phyloP scores from a whole-genome alignment of 2,888 invertebrate genomes.

The Lepidochitona cinerea region DNA sequence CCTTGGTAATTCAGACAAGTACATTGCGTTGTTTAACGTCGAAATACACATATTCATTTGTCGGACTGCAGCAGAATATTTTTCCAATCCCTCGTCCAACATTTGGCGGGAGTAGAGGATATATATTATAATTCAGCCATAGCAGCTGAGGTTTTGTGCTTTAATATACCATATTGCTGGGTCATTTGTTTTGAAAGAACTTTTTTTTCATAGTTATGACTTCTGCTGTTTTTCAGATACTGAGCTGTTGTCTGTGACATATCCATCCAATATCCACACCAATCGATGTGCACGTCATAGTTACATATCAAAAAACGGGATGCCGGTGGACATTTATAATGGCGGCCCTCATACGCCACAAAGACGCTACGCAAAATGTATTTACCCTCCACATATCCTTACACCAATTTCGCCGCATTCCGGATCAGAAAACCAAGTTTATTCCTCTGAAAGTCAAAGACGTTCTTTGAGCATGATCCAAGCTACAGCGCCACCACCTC shows the following conservation, averaged over 20 bases:
- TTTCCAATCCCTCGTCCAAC: too few species aligned
- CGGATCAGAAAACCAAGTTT: conserved; percentile 28
- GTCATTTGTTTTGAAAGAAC: too few species aligned
- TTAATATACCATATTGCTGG: too few species aligned
- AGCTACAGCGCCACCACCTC: not conserved
- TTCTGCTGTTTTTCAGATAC: conserved; percentile 1
- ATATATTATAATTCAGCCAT: too few species aligned
- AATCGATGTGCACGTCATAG: not conserved
- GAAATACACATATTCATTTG: too few species aligned
- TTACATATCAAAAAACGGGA: not conserved
- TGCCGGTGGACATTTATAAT: not conserved
- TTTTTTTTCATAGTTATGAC: too few species aligned
- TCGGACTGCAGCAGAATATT: too few species aligned
- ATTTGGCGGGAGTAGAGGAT: too few species aligned
- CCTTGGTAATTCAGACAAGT: too few species aligned
- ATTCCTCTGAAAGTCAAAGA: conserved; percentile 25
- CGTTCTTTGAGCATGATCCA: conserved; percentile 9
- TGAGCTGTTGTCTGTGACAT: not conserved
- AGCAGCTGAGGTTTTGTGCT: too few species aligned
- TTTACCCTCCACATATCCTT: not conserved
- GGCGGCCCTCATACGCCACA: not conserved
- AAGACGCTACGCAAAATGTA: not conserved
- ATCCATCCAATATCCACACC: not conserved
- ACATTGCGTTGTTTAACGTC: too few species aligned
- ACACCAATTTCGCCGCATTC: not conserved